Base-by-base conservation (phyloP, 1,140 invertebrate species). In the Drosophila nannoptera region DNA sequence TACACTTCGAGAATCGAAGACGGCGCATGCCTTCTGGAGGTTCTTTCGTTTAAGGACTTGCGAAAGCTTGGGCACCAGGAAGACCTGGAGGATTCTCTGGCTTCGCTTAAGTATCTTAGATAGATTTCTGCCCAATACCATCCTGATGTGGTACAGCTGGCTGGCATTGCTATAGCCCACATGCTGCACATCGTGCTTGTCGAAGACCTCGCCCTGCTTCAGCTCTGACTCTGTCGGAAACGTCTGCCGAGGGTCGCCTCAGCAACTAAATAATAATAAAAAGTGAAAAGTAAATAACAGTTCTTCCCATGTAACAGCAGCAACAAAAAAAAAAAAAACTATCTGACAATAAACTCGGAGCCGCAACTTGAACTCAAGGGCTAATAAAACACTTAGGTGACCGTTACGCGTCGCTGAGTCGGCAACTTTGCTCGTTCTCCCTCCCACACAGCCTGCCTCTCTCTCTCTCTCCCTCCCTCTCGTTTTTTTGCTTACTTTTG, bases 331-430 rank as follows among this genome's bases (percentile, higher is more conserved):
- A 16, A 40, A 50, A 36, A 45, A 62, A 62, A 62, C n/a, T 38
- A 69, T 64, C 73, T 78, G 78, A 78, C 78, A 83, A 78, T 66
- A 71, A 83, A 83, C 75, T 83, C 78, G 42, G 14, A 45, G 42
- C 14, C 38, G 43, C 62, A 73, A 68, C 63, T 82, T 60, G 52
- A 63, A 56, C 65, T 67, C 60, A 59, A 78, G 81, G 66, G 75
- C 80, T 84, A 82, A 82, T 82, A 82, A 82, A 82, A 82, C 80
- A 82, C 78, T 82, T 82, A 55, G 73, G 62, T 70, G 68, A 70
- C 68, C 62, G 68, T 70, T 70, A 9, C 50, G 48, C 70, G 38
- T 69, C 66, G 66, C 62, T 75, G 78, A 69, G 49, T 58, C 58
- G 56, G 72, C 72, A 71, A 76, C 78, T 68, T 69, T 63, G 62